These are phyloP conservation scores for Erythrocercus mccallii DNA, from an alignment of 2,113 vertebrate genomes.

Conservation along the genomic window DNA sequence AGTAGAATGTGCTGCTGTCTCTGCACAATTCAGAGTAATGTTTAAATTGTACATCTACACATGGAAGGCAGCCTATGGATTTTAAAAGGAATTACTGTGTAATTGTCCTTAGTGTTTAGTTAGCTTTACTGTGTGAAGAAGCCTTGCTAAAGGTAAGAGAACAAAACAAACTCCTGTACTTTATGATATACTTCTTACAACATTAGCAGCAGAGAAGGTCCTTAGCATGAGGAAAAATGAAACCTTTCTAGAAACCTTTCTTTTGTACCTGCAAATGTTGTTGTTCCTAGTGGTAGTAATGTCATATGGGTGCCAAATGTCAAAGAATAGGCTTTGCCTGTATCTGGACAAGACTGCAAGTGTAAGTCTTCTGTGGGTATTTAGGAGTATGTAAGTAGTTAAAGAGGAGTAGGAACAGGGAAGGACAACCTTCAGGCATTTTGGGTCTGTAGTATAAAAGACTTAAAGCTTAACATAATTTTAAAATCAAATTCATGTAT, in stretches of 20 bases:
- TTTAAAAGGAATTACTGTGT: background rate
- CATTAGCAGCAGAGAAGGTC: background rate
- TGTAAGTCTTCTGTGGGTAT: background rate
- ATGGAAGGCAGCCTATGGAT: background rate
- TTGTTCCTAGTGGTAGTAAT: background rate
- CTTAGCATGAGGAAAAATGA: background rate
- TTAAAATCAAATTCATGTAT: background rate
- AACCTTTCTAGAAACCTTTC: background rate
- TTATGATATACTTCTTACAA: background rate
- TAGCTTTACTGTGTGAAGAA: background rate
- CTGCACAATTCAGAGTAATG: background rate
- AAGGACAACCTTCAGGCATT: background rate
- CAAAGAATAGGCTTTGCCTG: background rate
- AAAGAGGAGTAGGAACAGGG: background rate
- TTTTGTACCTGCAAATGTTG: background rate
- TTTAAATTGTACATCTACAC: background rate
- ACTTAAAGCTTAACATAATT: background rate
- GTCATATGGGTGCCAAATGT: background rate
- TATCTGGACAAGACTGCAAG: background rate
- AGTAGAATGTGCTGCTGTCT: background rate
- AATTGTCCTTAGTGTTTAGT: background rate
- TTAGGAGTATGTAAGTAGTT: background rate
- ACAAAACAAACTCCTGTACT: background rate
- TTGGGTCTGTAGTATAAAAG: background rate
- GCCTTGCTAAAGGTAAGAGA: background rate